phyloP scores from a whole-genome alignment of 2,797 vertebrate genomes.

The Chelon labrosus region DNA sequence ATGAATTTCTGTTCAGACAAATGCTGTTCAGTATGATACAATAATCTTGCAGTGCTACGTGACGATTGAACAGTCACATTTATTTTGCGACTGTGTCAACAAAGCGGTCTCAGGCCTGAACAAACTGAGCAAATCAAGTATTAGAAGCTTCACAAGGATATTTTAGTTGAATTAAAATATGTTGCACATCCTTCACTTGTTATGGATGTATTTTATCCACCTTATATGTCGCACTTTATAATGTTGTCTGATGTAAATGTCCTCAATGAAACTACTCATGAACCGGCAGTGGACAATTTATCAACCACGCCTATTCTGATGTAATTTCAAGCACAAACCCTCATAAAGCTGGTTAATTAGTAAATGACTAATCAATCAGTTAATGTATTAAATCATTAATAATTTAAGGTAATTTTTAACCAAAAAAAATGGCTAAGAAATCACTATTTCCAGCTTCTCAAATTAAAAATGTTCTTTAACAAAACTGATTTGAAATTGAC shows the following conservation, averaged over 20 bases:
- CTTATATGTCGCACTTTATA: background rate
- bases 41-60: background rate
- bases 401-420: no score
- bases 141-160: background rate
- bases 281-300: background rate
- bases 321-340: background rate
- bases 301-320: background rate
- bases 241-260: background rate
- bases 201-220: background rate
- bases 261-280: background rate
- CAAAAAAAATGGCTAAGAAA: no score
- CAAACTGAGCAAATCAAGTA: conserved; percentile 20
- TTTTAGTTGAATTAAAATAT: conserved; percentile 6
- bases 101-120: background rate
- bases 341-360: background rate
- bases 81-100: conserved; percentile 15
- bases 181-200: background rate
- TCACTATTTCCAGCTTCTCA: background rate
- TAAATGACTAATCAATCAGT: background rate
- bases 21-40: conserved; percentile 4
- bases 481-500: no score
- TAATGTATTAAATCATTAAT: background rate
- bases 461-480: no score
- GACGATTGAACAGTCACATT: background rate
- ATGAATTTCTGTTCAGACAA: background rate